phyloP scores from a whole-genome alignment of 2,113 vertebrate genomes.

The Triplophysa siluroides region DNA sequence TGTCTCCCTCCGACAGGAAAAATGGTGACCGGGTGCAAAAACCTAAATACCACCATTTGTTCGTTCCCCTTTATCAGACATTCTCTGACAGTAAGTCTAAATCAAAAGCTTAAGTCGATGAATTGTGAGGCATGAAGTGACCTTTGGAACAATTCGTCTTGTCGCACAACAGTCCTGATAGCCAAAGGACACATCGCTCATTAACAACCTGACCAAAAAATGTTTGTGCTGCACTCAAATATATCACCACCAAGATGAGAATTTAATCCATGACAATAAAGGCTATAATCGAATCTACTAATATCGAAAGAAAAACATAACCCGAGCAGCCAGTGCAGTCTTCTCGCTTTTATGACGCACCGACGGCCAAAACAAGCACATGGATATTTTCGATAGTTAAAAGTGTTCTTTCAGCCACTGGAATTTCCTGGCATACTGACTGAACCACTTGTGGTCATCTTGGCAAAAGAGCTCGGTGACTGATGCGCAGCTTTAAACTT shows the following conservation, averaged over 20 bases:
- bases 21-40: conserved; percentile 7
- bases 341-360: conserved; percentile 56
- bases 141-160: conserved; percentile 20
- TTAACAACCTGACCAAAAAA: conserved; percentile 53
- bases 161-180: conserved; percentile 40
- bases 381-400: conserved; percentile 62
- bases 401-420: conserved; percentile 56
- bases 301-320: conserved; percentile 53
- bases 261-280: conserved; percentile 55
- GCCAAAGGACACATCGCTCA: conserved; percentile 48
- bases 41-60: background rate
- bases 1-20: conserved; percentile 48
- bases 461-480: conserved; percentile 41
- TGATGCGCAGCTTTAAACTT: conserved; percentile 50
- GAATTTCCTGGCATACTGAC: conserved; percentile 43
- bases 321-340: conserved; percentile 38
- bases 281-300: conserved; percentile 55
- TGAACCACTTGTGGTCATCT: conserved; percentile 44
- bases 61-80: conserved; percentile 4
- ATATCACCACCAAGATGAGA: conserved; percentile 51
- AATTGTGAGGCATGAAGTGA: conserved; percentile 51
- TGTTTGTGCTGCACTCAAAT: conserved; percentile 42
- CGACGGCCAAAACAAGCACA: conserved; percentile 44
- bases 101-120: conserved; percentile 40
- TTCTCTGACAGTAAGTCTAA: conserved; percentile 40